Evolutionary conservation across 2,888 invertebrate genomes (phyloP).

Genomic region (Nesidiocoris tenuis): DNA sequence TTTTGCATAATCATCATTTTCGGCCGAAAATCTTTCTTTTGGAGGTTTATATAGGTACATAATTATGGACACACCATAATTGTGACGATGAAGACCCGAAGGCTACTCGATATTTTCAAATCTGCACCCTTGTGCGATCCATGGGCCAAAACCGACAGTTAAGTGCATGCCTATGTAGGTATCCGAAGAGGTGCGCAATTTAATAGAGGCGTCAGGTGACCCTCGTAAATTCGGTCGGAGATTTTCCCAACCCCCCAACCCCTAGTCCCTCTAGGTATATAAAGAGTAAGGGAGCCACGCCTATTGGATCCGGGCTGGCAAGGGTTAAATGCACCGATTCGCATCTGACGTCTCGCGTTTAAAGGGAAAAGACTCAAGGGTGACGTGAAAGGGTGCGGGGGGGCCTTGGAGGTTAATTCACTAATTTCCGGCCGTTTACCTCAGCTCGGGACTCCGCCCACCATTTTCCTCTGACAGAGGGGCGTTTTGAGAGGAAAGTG

Average conservation of each 20-base stretch:
- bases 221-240: background rate
- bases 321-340: background rate
- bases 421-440: background rate
- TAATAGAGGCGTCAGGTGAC: background rate
- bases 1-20: too few relatives aligned
- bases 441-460: background rate
- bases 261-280: too few relatives aligned
- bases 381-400: background rate
- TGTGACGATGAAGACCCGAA: too few relatives aligned
- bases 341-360: background rate
- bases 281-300: background rate
- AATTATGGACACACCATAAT: too few relatives aligned
- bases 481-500: constrained; percentile 5
- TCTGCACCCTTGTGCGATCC: too few relatives aligned
- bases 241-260: background rate
- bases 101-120: too few relatives aligned
- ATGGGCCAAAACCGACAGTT: too few relatives aligned
- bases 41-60: too few relatives aligned
- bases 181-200: too few relatives aligned
- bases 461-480: constrained; percentile 1
- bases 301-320: background rate
- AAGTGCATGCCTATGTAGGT: too few relatives aligned
- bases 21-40: too few relatives aligned
- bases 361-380: background rate
- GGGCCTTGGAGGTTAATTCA: background rate